Evolutionary conservation across 2,888 invertebrate genomes (phyloP), one percentile per base, ranked within the genome.

Genomic region (Drosophila mimetica): DNA sequence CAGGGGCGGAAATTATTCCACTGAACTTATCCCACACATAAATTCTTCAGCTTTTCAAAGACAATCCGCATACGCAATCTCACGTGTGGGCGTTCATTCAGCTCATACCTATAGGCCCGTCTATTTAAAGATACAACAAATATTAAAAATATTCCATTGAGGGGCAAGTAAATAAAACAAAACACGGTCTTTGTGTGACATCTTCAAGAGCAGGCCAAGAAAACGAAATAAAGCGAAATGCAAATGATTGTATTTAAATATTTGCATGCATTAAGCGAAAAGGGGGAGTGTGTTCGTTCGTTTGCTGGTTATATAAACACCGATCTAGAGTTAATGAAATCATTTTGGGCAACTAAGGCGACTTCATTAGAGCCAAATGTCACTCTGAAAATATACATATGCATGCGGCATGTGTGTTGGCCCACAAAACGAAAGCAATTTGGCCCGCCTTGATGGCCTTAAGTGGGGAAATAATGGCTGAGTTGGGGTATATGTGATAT

Each of bases 31-130:
- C 25, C 20, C 63, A 42, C 70, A 69, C 70, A 52, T 69, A 46
- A 55, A 55, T 71, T 71, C 41, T 51, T 47, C 28, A 37, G 22
- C 4, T 52, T 55, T 50, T 36, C 37, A 50, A 54, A 67, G 41
- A 66, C 36, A 64, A 75, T 74, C 36, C 58, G 25, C 52, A 36
- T 42, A 28, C 52, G 47, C 46, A 30, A 51, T 32, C 44, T 61
- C 44, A 47, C 44, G 30, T 52, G 72, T 63, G 71, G 78, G 79
- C 78, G 52, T 67, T 64, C 69, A 81, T 81, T 80, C 63, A 64
- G 57, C 54, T 47, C 20, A 32, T 42, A 30, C 32, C 46, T 58
- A 51, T 57, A 41, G 34, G 32, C 42, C 41, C 16, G 37, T 44
- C 69, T 76, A 74, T 73, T 69, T 74, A 79, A 79, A 80, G 64